Evolutionary conservation across 64 coral and sea anemone species (phyloP).

Genomic region (Pocillopora verrucosa): DNA sequence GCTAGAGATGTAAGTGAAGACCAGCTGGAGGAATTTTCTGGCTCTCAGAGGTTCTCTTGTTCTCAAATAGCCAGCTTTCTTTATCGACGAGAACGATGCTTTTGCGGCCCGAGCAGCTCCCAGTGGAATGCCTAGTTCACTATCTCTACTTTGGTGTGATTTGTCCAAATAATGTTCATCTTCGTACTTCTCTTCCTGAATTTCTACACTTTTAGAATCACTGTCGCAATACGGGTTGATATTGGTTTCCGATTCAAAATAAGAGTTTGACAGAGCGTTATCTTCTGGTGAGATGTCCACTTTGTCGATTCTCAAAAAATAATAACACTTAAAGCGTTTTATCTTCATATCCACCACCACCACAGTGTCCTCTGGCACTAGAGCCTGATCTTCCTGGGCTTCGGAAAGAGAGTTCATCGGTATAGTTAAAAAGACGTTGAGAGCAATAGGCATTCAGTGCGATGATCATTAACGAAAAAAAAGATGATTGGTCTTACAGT

Average conservation of each 20-base stretch:
- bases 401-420: slow-evolving; percentile 85
- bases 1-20: not conserved
- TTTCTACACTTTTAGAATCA: not conserved
- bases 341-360: slow-evolving; percentile 53
- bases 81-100: slow-evolving; percentile 3
- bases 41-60: not conserved
- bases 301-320: slow-evolving; percentile 35
- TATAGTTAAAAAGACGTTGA: slow-evolving; percentile 87
- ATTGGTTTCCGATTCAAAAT: not conserved
- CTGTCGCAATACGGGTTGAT: not conserved
- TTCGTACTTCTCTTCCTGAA: not conserved
- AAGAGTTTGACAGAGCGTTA: not conserved
- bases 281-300: not conserved
- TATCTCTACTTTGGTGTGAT: not conserved
- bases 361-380: slow-evolving; percentile 60
- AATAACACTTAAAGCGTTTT: slow-evolving; percentile 33
- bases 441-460: slow-evolving; percentile 41
- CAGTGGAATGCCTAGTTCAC: not conserved
- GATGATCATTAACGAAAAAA: slow-evolving; percentile 91
- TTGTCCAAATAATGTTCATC: not conserved
- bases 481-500: slow-evolving; percentile 66
- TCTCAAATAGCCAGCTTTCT: not conserved
- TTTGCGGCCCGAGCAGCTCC: not conserved
- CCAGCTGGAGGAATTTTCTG: not conserved
- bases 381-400: slow-evolving; percentile 62